Base-by-base conservation (phyloP, 2,888 invertebrate genomes). In the Epirrhoe alternata region DNA sequence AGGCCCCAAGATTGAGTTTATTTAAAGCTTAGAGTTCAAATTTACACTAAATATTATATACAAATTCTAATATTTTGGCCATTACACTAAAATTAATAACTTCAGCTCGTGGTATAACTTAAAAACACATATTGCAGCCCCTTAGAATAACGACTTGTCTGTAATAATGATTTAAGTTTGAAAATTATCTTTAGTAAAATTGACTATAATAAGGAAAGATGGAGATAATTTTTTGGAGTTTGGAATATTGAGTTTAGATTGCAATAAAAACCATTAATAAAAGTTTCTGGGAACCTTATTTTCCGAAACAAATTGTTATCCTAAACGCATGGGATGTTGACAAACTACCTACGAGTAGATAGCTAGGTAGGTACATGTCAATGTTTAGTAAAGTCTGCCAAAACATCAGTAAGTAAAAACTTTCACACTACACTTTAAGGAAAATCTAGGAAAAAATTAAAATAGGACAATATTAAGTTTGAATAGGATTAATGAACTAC, bases 21-120 rank as follows among this genome's bases (percentile, higher is more conserved):
- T 68, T 73, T 72, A 74, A 74, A 72, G 74, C 74, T 74, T 74
- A 72, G 42, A 64, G 61, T 69, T 70, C 57, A 61, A 66, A 53
- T 66, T 58, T 55, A 51, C n/a, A 67, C 10, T 68, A 24, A 24
- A 68, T 68, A 55, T n/a, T n/a, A n/a, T 72, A 71, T 67, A 74
- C 16, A 70, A 69, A 64, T 64, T 70, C 67, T 68, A 67, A 70
- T 71, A 68, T 71, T 24, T 74, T 74, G 74, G 74, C 74, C 69
- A 58, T 67, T 69, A 68, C 45, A 67, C 63, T 66, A 69, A 49
- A 68, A 47, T 54, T 67, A 70, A 52, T 42, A 42, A 12, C 38
- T 42, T 42, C 38, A 12, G 38, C 38, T 12, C 38, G 38, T 42
- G 38, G 38, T 5, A 12, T 42, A 12, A 12, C 10, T 42, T 4